Percentiles rank a stretch among this genome's conserved stretches.
These are phyloP conservation scores for Macropodus opercularis DNA, from an alignment of 2,797 vertebrate genomes.

Conservation along the genomic window DNA sequence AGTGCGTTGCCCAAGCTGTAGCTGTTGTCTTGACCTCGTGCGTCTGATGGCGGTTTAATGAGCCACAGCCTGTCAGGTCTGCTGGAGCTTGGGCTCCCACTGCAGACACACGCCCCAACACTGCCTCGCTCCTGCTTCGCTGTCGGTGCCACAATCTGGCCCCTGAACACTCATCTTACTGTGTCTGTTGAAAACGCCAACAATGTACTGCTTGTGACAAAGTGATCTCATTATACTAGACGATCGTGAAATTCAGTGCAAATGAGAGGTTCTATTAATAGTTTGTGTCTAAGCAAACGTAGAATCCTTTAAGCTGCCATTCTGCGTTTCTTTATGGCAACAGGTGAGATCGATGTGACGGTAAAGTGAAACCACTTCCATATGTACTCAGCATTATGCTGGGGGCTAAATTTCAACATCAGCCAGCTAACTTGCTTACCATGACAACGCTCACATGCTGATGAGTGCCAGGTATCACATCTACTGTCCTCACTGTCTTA, in stretches of 20 bases:
- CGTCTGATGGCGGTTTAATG: constrained; percentile 74
- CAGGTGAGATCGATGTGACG: background rate
- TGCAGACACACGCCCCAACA: constrained; percentile 54
- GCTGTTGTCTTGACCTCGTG: constrained; percentile 71
- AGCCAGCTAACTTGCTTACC: background rate
- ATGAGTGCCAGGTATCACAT: background rate
- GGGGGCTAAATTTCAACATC: constrained; percentile 3
- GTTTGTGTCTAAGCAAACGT: background rate
- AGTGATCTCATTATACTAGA: background rate
- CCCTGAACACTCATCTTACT: constrained; percentile 31
- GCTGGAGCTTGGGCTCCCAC: constrained; percentile 55
- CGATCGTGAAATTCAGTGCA: background rate
- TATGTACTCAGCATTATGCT: background rate
- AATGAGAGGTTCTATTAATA: background rate
- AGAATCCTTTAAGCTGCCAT: background rate
- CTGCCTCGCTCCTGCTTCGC: constrained; percentile 23
- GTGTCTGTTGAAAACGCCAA: constrained; percentile 48
- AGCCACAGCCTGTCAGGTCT: constrained; percentile 70
- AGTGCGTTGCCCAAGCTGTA: constrained; percentile 29
- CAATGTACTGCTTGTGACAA: background rate
- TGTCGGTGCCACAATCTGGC: constrained; percentile 47
- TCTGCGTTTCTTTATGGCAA: background rate
- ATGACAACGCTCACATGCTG: background rate
- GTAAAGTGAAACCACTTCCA: constrained; percentile 17
- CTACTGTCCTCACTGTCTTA: background rate